Conservation (phyloP, 2,797 vertebrate species). For the Falco rusticolus region DNA sequence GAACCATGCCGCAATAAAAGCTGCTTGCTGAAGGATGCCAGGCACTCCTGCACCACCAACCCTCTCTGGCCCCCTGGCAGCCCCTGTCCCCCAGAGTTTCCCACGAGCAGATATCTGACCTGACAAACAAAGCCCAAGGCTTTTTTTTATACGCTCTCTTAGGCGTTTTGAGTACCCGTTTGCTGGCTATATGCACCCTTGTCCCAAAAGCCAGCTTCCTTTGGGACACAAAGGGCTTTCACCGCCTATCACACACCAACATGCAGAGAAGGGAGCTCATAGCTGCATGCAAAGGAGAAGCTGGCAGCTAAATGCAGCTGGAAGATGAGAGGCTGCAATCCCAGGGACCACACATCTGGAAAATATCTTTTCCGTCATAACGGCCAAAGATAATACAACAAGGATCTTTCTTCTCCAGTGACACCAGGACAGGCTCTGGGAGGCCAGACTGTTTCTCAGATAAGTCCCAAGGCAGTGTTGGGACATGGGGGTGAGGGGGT, state of each 20-base stretch:
- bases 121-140: background rate
- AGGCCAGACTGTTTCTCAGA: background rate
- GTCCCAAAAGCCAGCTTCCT: background rate
- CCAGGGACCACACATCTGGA: background rate
- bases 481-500: background rate
- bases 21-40: background rate
- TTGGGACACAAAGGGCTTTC: background rate
- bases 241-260: background rate
- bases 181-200: background rate
- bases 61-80: background rate
- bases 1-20: background rate
- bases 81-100: background rate
- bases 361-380: background rate
- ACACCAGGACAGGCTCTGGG: background rate
- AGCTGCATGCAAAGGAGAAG: background rate
- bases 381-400: background rate
- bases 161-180: background rate
- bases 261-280: background rate
- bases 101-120: background rate
- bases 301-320: background rate
- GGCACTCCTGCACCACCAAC: background rate
- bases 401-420: background rate
- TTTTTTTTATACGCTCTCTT: background rate
- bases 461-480: fast-evolving
- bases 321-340: background rate